phyloP scores from a whole-genome alignment of 2,797 vertebrate species.

The Aplochiton taeniatus region DNA sequence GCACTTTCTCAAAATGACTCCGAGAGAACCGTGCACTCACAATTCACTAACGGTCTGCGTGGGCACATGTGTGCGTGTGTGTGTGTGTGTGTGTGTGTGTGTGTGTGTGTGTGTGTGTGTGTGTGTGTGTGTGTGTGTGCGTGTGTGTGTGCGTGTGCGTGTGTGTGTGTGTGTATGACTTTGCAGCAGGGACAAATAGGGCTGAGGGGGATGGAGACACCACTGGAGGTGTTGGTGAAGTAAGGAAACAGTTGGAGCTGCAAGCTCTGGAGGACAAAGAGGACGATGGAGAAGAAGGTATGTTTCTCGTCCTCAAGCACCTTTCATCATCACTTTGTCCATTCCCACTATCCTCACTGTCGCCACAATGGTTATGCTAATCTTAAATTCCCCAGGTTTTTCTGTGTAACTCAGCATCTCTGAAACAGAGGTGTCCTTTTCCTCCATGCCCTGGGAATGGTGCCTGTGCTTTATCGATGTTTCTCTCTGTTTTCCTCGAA shows the following conservation, averaged over 20 bases:
- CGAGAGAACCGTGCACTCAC: constrained; percentile 36
- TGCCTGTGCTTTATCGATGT: constrained; percentile 37
- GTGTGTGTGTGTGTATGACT: constrained; percentile 48
- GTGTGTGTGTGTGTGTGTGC: constrained; percentile 45
- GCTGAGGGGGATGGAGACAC: constrained; percentile 78
- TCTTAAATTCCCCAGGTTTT: neutral
- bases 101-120: neutral
- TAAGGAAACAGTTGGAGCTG: constrained; percentile 87
- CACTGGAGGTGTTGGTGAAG: constrained; percentile 75
- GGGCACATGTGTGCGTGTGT: constrained; percentile 4
- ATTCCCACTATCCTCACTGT: neutral
- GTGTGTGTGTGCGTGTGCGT: constrained; percentile 37
- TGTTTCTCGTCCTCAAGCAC: constrained; percentile 36
- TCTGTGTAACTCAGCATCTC: too few species aligned
- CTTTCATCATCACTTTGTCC: neutral
- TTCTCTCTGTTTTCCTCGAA: constrained; percentile 37
- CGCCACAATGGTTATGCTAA: neutral
- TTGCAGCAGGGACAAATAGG: constrained; percentile 81
- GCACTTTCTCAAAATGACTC: constrained; percentile 58
- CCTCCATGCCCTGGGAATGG: constrained; percentile 27
- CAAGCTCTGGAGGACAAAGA: constrained; percentile 89
- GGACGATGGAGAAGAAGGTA: constrained; percentile 93
- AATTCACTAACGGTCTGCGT: constrained; percentile 30
- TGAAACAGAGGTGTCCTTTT: constrained; percentile 28
- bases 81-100: neutral